Conservation (phyloP, 2,888 invertebrate species). For the Geophilus truncorum region DNA sequence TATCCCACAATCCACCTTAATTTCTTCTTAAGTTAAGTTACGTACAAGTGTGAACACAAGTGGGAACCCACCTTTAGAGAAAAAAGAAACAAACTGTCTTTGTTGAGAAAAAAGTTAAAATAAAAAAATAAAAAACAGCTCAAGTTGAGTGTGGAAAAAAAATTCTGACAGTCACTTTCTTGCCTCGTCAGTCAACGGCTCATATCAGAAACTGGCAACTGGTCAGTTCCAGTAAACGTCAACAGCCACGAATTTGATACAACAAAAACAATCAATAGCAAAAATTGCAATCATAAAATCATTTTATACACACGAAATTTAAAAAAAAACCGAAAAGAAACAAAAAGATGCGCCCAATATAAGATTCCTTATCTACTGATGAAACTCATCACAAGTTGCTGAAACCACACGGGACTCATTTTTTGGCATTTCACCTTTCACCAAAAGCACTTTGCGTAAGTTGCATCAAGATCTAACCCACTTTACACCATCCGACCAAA, state of each 20-base stretch:
- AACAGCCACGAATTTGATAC: background rate
- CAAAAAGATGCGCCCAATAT: background rate
- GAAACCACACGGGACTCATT: slow-evolving; percentile 5
- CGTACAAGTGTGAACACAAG: background rate
- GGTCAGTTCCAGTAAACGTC: background rate
- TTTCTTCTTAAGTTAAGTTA: too few relatives aligned
- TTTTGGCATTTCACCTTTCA: slow-evolving; percentile 16
- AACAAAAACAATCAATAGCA: slow-evolving; percentile 12
- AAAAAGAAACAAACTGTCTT: background rate
- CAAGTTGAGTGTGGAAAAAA: background rate
- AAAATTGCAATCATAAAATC: too few relatives aligned
- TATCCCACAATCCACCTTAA: too few relatives aligned
- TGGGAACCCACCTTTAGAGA: background rate
- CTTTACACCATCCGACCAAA: background rate
- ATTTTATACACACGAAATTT: background rate
- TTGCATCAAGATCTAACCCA: background rate
- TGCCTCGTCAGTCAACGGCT: slow-evolving; percentile 22
- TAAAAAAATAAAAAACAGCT: background rate
- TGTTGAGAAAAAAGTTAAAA: background rate
- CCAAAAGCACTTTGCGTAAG: slow-evolving; percentile 21
- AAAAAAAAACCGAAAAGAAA: background rate
- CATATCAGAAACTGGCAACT: slow-evolving; percentile 18
- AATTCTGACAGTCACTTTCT: slow-evolving; percentile 14
- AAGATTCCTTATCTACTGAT: slow-evolving; percentile 13
- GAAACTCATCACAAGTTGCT: slow-evolving; percentile 1